Conservation (phyloP, 2,797 vertebrate genomes). For the Silurus lanzhouensis region DNA sequence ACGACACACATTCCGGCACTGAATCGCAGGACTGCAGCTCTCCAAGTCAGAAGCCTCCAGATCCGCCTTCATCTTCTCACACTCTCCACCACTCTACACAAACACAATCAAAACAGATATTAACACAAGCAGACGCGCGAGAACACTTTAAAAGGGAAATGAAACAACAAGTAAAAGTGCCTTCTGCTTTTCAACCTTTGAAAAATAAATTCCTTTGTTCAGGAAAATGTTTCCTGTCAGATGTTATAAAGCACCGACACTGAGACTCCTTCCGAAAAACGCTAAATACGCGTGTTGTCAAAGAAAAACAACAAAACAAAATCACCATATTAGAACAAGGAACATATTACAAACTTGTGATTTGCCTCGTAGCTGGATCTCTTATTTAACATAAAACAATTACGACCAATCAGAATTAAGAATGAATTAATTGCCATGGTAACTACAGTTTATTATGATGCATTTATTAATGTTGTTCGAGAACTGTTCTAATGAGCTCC, state of each 20-base stretch:
- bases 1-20: slow-evolving; percentile 73
- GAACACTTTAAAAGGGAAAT: background rate
- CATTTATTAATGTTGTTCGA: too few relatives aligned
- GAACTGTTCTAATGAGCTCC: too few relatives aligned
- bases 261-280: background rate
- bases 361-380: too few relatives aligned
- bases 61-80: slow-evolving; percentile 69
- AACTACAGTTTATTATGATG: background rate
- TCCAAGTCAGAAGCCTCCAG: slow-evolving; percentile 62
- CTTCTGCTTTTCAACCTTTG: background rate
- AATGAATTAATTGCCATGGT: background rate
- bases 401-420: background rate
- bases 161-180: background rate
- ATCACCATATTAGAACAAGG: background rate
- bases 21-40: slow-evolving; percentile 64
- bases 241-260: background rate
- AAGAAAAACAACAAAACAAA: background rate
- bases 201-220: background rate
- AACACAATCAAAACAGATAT: background rate
- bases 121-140: background rate
- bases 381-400: too few relatives aligned
- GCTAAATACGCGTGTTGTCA: background rate
- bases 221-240: background rate
- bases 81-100: slow-evolving; percentile 52
- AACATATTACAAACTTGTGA: too few relatives aligned